Percentiles rank a stretch among this genome's conserved stretches.
These are phyloP conservation scores for Calephelis perditalis DNA, from an alignment of 2,888 invertebrate species.

Conservation along the genomic window DNA sequence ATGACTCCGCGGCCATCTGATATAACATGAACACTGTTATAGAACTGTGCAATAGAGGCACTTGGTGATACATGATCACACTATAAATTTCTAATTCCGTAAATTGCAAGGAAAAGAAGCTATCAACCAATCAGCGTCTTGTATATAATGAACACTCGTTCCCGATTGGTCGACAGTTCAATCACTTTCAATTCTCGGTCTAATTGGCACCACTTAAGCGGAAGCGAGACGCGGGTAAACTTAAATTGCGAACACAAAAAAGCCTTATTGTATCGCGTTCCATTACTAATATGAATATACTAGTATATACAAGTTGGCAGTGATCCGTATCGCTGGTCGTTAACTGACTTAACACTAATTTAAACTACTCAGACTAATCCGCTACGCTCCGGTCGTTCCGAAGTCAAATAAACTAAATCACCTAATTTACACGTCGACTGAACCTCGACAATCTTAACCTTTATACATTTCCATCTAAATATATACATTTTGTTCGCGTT, in stretches of 20 bases:
- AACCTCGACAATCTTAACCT: constrained; percentile 22
- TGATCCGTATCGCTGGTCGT: constrained; percentile 69
- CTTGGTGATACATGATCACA: constrained; percentile 43
- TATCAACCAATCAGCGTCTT: constrained; percentile 6
- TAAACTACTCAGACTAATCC: constrained; percentile 53
- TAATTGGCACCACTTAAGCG: constrained; percentile 42
- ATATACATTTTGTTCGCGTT: constrained; percentile 57
- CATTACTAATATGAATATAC: constrained; percentile 35
- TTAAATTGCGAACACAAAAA: constrained; percentile 40
- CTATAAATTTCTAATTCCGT: constrained; percentile 16
- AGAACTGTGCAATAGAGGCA: constrained; percentile 46
- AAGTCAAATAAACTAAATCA: constrained; percentile 41
- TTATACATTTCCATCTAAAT: constrained; percentile 30
- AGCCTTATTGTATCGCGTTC: constrained; percentile 32
- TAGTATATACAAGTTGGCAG: constrained; percentile 72
- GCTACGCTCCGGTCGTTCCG: constrained; percentile 22
- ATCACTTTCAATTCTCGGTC: constrained; percentile 4
- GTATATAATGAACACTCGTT: constrained; percentile 1
- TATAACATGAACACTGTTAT: constrained; percentile 57
- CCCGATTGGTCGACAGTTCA: constrained; percentile 9
- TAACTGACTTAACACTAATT: constrained; percentile 38
- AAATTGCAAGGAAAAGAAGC: neutral
- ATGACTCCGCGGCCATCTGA: constrained; percentile 55
- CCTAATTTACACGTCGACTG: constrained; percentile 34
- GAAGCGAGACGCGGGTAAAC: constrained; percentile 41